A percentile compares a stretch with the other conserved stretches of the same genome.
These are phyloP conservation scores for Synaphobranchus kaupii DNA, from an alignment of 2,797 vertebrate species.

Conservation along the genomic window DNA sequence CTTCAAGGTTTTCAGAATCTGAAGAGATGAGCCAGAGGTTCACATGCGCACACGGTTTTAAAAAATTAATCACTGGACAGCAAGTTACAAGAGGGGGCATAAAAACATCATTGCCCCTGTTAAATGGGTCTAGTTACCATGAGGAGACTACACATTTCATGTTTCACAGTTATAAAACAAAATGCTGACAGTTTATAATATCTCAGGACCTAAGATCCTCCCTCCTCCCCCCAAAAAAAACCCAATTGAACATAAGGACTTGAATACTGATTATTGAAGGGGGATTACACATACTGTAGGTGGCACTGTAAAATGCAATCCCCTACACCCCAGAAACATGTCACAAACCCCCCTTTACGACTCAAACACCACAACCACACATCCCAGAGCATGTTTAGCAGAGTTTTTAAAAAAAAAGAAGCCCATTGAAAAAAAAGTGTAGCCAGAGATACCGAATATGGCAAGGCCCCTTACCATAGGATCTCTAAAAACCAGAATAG, in stretches of 20 bases:
- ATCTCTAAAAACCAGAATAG: constrained; percentile 61
- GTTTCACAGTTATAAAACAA: not conserved
- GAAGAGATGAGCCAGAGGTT: constrained; percentile 37
- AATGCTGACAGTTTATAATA: not conserved
- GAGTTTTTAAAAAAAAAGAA: not conserved
- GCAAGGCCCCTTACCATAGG: constrained; percentile 51
- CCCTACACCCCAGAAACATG: not conserved
- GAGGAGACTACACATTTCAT: not conserved
- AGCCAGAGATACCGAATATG: constrained; percentile 58
- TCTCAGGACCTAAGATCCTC: not conserved
- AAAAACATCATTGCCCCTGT: not conserved
- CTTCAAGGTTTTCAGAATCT: constrained; percentile 81
- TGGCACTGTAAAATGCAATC: not conserved
- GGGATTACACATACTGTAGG: not conserved
- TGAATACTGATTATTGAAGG: not conserved
- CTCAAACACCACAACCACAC: not conserved
- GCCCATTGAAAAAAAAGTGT: constrained; percentile 19
- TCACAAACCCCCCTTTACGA: not conserved
- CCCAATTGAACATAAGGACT: not conserved
- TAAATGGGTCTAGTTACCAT: not conserved
- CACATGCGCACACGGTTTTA: not conserved
- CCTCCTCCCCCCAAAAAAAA: not conserved
- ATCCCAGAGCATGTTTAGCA: not conserved
- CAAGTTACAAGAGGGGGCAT: not conserved
- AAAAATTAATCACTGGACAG: not conserved